These are phyloP conservation scores for Epirrita christyi DNA, from an alignment of 2,888 invertebrate species.

Conservation along the genomic window DNA sequence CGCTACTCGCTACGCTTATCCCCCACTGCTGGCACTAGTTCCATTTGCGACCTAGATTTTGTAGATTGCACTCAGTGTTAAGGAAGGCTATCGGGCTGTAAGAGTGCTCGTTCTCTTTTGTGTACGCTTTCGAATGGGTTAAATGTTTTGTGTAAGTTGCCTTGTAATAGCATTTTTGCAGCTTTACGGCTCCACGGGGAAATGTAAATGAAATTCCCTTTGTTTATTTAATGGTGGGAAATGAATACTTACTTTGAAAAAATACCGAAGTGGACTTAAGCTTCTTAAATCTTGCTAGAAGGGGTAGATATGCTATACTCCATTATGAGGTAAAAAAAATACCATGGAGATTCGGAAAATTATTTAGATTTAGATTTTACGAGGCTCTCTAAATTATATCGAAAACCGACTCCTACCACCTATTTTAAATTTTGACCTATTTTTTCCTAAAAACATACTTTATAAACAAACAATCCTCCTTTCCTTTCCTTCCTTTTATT, in stretches of 20 bases:
- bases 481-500: too few relatives aligned
- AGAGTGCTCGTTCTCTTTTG: conserved; percentile 9
- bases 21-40: conserved; percentile 1
- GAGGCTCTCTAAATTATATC: too few relatives aligned
- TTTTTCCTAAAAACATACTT: too few relatives aligned
- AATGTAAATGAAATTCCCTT: conserved; percentile 29
- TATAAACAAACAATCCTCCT: too few relatives aligned
- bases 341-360: too few relatives aligned
- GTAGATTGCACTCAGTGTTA: conserved; percentile 41
- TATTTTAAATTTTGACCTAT: too few relatives aligned
- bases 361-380: too few relatives aligned
- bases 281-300: background rate
- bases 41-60: conserved; percentile 42
- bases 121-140: conserved; percentile 27
- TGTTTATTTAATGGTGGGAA: conserved; percentile 23
- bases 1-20: conserved; percentile 7
- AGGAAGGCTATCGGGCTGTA: conserved; percentile 34
- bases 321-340: too few relatives aligned
- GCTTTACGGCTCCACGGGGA: conserved; percentile 20
- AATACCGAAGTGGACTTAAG: background rate
- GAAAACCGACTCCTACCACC: too few relatives aligned
- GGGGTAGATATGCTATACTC: background rate
- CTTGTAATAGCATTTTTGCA: conserved; percentile 33
- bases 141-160: conserved; percentile 34
- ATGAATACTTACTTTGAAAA: conserved; percentile 22